Base-by-base conservation (phyloP, 2,113 vertebrate genomes). In the Petaurus breviceps region DNA sequence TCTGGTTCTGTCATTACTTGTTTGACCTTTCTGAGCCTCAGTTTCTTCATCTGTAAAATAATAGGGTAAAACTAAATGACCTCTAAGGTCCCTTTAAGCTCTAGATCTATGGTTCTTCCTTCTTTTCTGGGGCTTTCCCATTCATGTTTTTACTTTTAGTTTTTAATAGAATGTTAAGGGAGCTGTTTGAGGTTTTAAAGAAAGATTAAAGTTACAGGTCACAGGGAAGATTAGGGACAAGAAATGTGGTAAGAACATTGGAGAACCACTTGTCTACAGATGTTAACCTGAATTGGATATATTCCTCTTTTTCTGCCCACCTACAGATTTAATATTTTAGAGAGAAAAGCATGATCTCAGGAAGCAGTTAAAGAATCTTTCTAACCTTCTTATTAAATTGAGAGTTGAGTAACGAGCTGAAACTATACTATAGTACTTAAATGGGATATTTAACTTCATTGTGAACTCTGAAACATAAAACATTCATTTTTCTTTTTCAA, bases 231-330 rank as follows among this genome's bases (percentile, higher is more conserved):
- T 4, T 3, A 51, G 24, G 37, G 92, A 77, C 14, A 93, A 24
- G 46, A 95, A 89, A 8, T 90, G 89, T 8, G 77, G 68, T 28
- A 54, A 92, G 90, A 51, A 89, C 14, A 7, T 53, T 24, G 43
- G 89, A 93, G 92, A 68, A 93, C 22, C 31, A 47, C 3, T 89
- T n/a, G 91, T 90, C 53, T 84, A 90, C 23, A 94, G 84, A 95
- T 46, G 57, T 95, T 49, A 93, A 61, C 51, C 8, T 37, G 6
- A 61, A 61, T 61, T 61, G 19, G 31, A 77, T 77, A n/a, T n/a
- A 77, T 77, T 77, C 37, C 37, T 77, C 14, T n/a, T 77, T 57
- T 28, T 23, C 55, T 57, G 26, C 25, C 26, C 26, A 28, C 55
- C 25, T 77, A 77, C 31, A n/a, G 16, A 77, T n/a, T 77, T 77